These are phyloP conservation scores for Peromyscus melanophrys DNA, from an alignment of 2,797 vertebrate species.

Conservation along the genomic window DNA sequence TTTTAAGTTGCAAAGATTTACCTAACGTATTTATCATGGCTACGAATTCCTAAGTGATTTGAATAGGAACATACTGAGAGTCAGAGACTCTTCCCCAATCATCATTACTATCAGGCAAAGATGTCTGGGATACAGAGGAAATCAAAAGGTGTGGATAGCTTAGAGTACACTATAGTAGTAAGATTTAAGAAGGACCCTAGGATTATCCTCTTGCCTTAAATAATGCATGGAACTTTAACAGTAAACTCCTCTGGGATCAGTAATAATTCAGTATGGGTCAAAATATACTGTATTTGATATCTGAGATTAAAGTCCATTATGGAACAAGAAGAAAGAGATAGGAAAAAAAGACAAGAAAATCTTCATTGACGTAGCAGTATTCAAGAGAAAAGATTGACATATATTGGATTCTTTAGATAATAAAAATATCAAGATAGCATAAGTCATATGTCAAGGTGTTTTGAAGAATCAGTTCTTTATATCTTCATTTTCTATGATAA, in stretches of 20 bases:
- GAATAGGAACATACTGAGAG: not conserved
- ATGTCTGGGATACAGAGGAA: not conserved
- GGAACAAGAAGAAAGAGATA: not conserved
- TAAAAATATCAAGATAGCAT: not conserved
- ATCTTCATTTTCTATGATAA: not conserved
- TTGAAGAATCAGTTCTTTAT: not conserved
- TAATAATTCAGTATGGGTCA: conserved; percentile 23
- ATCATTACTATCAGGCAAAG: not conserved
- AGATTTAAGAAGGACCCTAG: not conserved
- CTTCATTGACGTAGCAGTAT: not conserved
- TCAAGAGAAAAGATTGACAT: not conserved
- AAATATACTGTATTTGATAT: not conserved
- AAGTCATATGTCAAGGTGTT: not conserved
- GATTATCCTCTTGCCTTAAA: not conserved
- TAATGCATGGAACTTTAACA: not conserved
- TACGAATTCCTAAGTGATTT: conserved; percentile 60
- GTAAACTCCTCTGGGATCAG: not conserved
- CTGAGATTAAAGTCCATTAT: conserved; percentile 15
- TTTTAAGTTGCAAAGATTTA: conserved; percentile 13
- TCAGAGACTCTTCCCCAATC: not conserved
- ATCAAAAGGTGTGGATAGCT: not conserved
- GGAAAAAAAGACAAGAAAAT: not conserved
- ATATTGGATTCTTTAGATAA: not conserved
- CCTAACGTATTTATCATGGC: not conserved
- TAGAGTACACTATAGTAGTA: not conserved